Percentiles rank a stretch among this genome's conserved stretches.
Evolutionary conservation across 2,888 invertebrate genomes (phyloP).

Genomic region (Dryococelus australis): DNA sequence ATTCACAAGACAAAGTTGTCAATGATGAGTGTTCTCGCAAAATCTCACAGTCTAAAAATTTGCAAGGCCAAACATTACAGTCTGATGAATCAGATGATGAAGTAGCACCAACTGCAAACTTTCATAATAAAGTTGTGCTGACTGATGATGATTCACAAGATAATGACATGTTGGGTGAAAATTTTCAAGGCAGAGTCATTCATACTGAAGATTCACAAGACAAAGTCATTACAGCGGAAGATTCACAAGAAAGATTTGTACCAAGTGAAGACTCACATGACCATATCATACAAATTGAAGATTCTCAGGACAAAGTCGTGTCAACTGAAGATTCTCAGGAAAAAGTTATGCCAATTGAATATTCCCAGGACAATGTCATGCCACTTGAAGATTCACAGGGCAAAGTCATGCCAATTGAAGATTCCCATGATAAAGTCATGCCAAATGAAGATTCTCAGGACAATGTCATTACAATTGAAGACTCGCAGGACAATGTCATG

Average conservation of each 20-base stretch:
- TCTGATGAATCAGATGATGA: not conserved
- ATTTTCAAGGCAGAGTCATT: slow-evolving; percentile 47
- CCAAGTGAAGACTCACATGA: not conserved
- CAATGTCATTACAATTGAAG: slow-evolving; percentile 46
- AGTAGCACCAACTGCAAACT: not conserved
- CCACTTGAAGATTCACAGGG: slow-evolving; percentile 43
- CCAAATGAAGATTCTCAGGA: slow-evolving; percentile 56
- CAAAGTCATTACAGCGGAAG: slow-evolving; percentile 46
- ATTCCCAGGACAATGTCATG: slow-evolving; percentile 53
- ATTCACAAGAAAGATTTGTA: not conserved
- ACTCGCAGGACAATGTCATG: slow-evolving; percentile 34
- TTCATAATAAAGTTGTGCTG: slow-evolving; percentile 45
- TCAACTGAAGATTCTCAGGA: slow-evolving; percentile 45
- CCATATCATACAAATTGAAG: not conserved
- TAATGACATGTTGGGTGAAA: slow-evolving; percentile 48
- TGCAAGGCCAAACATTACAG: not conserved
- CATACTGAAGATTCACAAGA: slow-evolving; percentile 56
- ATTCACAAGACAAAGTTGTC: not conserved
- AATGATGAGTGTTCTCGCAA: not conserved
- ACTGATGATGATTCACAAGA: slow-evolving; percentile 45
- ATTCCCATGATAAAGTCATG: slow-evolving; percentile 47
- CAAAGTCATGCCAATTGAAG: slow-evolving; percentile 47
- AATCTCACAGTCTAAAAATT: not conserved
- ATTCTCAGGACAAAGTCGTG: slow-evolving; percentile 44
- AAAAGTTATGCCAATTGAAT: slow-evolving; percentile 54